Evolutionary conservation across 2,113 vertebrate genomes (phyloP), one percentile per base, ranked within the genome.

Genomic region (Scalopus aquaticus): DNA sequence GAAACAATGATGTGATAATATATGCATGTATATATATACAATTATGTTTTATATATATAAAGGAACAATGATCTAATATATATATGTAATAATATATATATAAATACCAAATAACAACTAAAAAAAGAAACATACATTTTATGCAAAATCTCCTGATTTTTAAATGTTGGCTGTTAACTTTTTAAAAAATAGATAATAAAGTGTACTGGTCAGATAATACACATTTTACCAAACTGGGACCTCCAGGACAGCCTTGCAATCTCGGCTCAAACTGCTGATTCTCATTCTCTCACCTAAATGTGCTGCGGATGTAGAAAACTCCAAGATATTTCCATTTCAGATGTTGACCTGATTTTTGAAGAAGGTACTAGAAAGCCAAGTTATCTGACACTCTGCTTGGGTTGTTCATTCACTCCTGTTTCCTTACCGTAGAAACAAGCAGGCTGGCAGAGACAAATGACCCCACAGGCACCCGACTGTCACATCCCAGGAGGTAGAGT

Each of bases 401-500:
- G 46, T 62, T 35, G 4, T 9, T 91, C 28, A 26, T 37, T 15
- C 9, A 39, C 22, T n/a, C 73, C 7, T 74, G 28, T 56, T 87
- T 44, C 67, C n/a, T 92, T 32, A 32, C 8, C 20, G 11, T 37
- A 54, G 67, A 86, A 58, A 49, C 58, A 10, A 4, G 28, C 37
- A 16, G 32, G 73, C 60, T 32, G 62, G 19, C 4, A n/a, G 60
- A 88, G 39, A 81, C 16, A 22, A 80, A 76, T 0, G 16, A 28
- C 26, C 60, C 51, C 1, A 0, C 17, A 0, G 3, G 54, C 19
- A 35, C 24, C 74, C 28, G 5, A 0, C 3, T 8, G 8, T 22
- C 46, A 70, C 30, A 64, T 28, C 30, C 30, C 54, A 44, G 26
- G 39, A 3, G 67, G 7, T 73, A 9, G 35, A 73, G 24, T 2